A percentile compares a stretch with the other conserved stretches of the same genome.
phyloP scores from a whole-genome alignment of 23 tunicate genomes.

The Trididemnum nubilum region DNA sequence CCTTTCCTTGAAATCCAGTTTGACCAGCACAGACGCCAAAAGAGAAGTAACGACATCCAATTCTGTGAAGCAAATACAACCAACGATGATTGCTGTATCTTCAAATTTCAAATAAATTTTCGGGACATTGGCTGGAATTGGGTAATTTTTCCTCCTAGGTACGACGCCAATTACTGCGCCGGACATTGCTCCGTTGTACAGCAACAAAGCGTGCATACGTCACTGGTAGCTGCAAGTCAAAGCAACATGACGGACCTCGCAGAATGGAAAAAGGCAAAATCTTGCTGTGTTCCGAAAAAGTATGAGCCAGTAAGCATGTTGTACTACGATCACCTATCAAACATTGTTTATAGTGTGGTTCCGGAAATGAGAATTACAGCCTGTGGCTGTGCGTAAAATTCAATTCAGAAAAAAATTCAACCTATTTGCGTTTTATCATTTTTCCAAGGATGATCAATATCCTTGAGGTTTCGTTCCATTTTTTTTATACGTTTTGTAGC shows the following conservation, averaged over 20 bases:
- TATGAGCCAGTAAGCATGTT: constrained; percentile 54
- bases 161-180: constrained; percentile 58
- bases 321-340: constrained; percentile 63
- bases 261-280: not conserved
- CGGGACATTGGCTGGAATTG: constrained; percentile 68
- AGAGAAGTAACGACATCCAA: constrained; percentile 25
- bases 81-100: constrained; percentile 52
- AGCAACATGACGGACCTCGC: constrained; percentile 3
- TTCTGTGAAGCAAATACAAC: constrained; percentile 24
- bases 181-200: constrained; percentile 63
- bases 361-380: constrained; percentile 67
- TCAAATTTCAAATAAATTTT: constrained; percentile 52
- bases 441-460: too few species aligned
- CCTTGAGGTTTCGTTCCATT: too few species aligned
- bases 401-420: too few species aligned
- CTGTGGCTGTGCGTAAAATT: constrained; percentile 70
- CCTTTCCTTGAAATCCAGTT: constrained; percentile 62
- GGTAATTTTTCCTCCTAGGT: constrained; percentile 48
- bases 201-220: constrained; percentile 15
- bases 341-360: constrained; percentile 61
- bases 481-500: too few species aligned
- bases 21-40: constrained; percentile 19
- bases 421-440: too few species aligned
- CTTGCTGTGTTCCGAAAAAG: constrained; percentile 70
- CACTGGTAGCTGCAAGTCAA: constrained; percentile 13